Evolutionary conservation across 1,140 invertebrate species (phyloP).

Genomic region (Sitodiplosis mosellana): DNA sequence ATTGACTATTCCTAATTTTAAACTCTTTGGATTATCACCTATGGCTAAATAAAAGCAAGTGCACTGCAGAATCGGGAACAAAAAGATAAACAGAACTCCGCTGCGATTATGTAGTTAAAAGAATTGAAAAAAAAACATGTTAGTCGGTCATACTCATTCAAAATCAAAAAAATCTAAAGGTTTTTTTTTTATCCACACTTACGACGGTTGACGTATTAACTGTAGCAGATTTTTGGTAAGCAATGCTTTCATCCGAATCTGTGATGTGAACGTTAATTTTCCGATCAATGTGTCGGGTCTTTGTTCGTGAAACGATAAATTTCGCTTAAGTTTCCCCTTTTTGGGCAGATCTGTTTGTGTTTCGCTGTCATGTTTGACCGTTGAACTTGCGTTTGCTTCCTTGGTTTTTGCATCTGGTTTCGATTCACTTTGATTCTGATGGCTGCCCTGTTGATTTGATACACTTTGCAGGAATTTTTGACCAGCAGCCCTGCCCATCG

Average conservation of each 20-base stretch:
- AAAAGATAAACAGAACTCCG: conserved; percentile 55
- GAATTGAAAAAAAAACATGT: not conserved
- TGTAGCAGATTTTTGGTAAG: conserved; percentile 42
- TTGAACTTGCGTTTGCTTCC: not conserved
- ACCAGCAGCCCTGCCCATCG: conserved; percentile 2
- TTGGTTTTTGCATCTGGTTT: not conserved
- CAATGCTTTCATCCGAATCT: conserved; percentile 20
- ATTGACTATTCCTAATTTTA: conserved; percentile 58
- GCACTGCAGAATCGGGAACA: conserved; percentile 67
- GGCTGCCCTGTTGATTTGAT: conserved; percentile 9
- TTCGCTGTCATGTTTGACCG: not conserved
- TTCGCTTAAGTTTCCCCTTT: not conserved
- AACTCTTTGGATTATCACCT: conserved; percentile 51
- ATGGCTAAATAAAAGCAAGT: conserved; percentile 61
- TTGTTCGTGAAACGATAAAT: conserved; percentile 2
- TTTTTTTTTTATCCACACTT: conserved; percentile 12
- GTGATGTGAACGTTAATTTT: conserved; percentile 18
- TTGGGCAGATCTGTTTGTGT: not conserved
- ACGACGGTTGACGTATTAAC: conserved; percentile 45
- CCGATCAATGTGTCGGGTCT: conserved; percentile 2
- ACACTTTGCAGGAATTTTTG: conserved; percentile 4
- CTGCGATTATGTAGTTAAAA: conserved; percentile 28
- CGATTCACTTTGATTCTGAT: not conserved
- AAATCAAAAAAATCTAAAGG: not conserved
- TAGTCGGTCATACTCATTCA: not conserved